These are phyloP conservation scores for Odontesthes bonariensis DNA, from an alignment of 2,113 vertebrate genomes.

Conservation along the genomic window DNA sequence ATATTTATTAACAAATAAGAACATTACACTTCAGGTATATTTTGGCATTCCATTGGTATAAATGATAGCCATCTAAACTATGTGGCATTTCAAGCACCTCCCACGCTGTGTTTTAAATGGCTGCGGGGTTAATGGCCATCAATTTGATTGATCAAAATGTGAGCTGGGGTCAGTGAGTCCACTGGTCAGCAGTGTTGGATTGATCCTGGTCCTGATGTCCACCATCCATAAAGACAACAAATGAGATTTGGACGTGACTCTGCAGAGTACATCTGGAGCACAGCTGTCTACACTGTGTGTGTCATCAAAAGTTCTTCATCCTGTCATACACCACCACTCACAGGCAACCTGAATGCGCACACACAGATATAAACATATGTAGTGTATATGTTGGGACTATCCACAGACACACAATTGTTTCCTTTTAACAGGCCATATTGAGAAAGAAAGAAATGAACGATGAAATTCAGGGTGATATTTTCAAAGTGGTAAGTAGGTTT, in stretches of 20 bases:
- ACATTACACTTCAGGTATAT: slow-evolving; percentile 25
- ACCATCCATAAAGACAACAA: slow-evolving; percentile 72
- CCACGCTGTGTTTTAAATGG: slow-evolving; percentile 1
- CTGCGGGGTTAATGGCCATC: slow-evolving; percentile 2
- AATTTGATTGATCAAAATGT: slow-evolving; percentile 54
- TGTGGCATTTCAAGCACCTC: not conserved
- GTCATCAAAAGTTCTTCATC: slow-evolving; percentile 63
- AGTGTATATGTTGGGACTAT: not conserved
- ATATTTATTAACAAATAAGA: not conserved
- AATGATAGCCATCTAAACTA: not conserved
- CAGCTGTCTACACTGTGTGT: slow-evolving; percentile 72
- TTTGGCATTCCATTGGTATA: slow-evolving; percentile 7
- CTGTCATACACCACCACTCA: slow-evolving; percentile 49
- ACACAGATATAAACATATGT: slow-evolving; percentile 8
- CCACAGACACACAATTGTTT: not conserved
- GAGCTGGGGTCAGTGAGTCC: slow-evolving; percentile 49
- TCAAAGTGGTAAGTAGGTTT: not conserved
- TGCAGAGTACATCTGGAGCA: slow-evolving; percentile 70
- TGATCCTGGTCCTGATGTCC: slow-evolving; percentile 51
- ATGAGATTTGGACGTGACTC: slow-evolving; percentile 74
- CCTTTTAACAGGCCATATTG: not conserved
- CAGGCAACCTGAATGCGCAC: slow-evolving; percentile 8
- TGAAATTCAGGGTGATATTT: not conserved
- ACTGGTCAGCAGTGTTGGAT: slow-evolving; percentile 56
- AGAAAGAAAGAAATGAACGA: not conserved